These are phyloP conservation scores for Cryptus viduatorius DNA, from an alignment of 2,888 invertebrate genomes.

Conservation along the genomic window DNA sequence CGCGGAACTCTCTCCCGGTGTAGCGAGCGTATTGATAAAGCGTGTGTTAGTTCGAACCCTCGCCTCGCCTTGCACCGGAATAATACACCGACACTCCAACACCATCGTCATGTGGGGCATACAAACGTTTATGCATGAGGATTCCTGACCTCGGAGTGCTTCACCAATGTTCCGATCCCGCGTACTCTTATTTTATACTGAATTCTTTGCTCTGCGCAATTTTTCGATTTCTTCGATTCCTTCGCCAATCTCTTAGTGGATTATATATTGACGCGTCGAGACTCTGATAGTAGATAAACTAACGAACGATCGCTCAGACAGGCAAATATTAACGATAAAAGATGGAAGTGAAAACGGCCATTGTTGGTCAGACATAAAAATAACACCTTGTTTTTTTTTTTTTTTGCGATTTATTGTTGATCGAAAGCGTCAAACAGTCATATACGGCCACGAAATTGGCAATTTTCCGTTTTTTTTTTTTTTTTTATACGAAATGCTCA, in stretches of 20 bases:
- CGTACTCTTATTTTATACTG: background rate
- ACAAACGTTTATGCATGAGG: constrained; percentile 27
- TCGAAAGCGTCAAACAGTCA: too few relatives aligned
- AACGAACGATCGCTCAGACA: too few relatives aligned
- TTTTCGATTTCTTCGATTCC: too few relatives aligned
- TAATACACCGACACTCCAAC: constrained; percentile 30
- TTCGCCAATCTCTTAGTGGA: too few relatives aligned
- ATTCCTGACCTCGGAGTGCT: constrained; percentile 1
- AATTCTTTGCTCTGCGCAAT: too few relatives aligned
- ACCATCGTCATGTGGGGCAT: background rate
- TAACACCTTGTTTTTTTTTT: background rate
- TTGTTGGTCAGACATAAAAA: background rate
- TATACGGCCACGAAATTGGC: too few relatives aligned
- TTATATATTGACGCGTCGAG: too few relatives aligned
- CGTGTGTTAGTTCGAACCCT: constrained; percentile 37
- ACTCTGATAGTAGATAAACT: too few relatives aligned
- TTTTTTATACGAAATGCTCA: too few relatives aligned
- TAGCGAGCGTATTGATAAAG: constrained; percentile 74
- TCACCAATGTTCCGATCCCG: background rate
- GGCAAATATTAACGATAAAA: background rate
- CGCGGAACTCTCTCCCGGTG: constrained; percentile 16
- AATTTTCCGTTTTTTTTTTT: too few relatives aligned
- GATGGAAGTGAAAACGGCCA: background rate
- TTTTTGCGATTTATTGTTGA: background rate
- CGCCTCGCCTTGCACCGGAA: constrained; percentile 21